Base-by-base conservation (phyloP, 2,797 vertebrate species). In the Simalia tracyae region DNA sequence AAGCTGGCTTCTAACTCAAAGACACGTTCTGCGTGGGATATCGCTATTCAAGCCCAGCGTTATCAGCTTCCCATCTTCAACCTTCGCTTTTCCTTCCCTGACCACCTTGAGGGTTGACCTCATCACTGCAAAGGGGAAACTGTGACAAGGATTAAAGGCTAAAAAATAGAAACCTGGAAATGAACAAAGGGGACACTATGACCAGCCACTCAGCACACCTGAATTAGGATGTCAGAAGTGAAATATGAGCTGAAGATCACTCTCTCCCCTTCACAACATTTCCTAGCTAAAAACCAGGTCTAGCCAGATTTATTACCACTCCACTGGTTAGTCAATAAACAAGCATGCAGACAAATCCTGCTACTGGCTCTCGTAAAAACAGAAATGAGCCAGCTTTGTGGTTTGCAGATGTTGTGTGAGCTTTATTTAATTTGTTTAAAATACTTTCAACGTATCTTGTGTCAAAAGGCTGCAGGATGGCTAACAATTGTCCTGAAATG, bases 31-130 rank as follows among this genome's bases (percentile, higher is more conserved):
- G 93, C 93, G 94, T 96, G 96, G 93, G 96, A 95, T 95, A 95
- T 94, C 94, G 93, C 96, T 94, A 92, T 94, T 92, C 93, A 94
- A 95, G 95, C 93, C 8, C 95, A 97, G 96, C 95, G 95, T 95
- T 97, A 96, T 96, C 96, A 95, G 96, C 96, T 97, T 97, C 97
- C 96, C 96, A 94, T 97, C 96, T 96, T 94, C 95, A 96, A 93
- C 95, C 91, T 94, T 97, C 96, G 95, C 92, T 95, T 96, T 97
- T 97, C 96, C 96, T 96, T 95, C 95, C 95, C 95, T 94, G 96
- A 95, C 96, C 97, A 96, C 95, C 95, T 31, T 95, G 96, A 96
- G 96, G 94, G 96, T 94, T 96, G 95, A 97, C 97, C 96, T 96
- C 94, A 95, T 94, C 17, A 56, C 66, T 94, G 95, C 94, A 96